Percentiles rank a stretch among this genome's conserved stretches.
phyloP scores from a whole-genome alignment of 2,113 vertebrate genomes.

The Rhinoptilus africanus region DNA sequence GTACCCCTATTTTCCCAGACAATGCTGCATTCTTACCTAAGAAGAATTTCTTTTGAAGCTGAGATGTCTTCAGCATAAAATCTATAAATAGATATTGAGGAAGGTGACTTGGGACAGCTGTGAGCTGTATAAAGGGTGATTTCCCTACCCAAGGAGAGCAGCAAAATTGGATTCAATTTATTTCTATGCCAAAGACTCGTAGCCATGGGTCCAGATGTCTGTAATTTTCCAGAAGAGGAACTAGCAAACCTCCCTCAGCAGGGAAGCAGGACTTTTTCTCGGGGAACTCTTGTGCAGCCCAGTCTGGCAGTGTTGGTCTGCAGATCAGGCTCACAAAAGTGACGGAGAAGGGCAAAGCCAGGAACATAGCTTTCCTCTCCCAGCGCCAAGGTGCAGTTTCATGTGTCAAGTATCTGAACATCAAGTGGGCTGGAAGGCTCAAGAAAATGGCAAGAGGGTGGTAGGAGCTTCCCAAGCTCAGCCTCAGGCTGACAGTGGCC shows the following conservation, averaged over 20 bases:
- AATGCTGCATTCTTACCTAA: neutral
- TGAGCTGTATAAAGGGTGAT: neutral
- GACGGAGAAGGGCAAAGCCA: neutral
- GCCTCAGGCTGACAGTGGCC: neutral
- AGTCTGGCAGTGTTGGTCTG: neutral
- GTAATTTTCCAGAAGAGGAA: slow-evolving; percentile 8
- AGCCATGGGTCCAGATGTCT: neutral
- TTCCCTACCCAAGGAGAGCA: neutral
- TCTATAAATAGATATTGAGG: neutral
- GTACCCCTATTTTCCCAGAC: neutral
- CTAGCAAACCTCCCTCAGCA: neutral
- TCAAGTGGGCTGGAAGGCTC: neutral
- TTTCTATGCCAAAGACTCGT: neutral
- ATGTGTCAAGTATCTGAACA: neutral
- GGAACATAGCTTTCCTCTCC: neutral
- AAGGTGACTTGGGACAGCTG: slow-evolving; percentile 35
- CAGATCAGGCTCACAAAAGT: neutral
- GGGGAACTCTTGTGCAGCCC: neutral
- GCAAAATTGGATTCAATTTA: neutral
- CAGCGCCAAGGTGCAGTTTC: neutral
- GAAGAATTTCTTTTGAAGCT: slow-evolving; percentile 4
- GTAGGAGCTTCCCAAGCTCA: neutral
- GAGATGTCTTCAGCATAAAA: neutral
- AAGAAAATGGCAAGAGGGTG: neutral
- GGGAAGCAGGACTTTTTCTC: neutral